Evolutionary conservation across 2,797 vertebrate species (phyloP).

Genomic region (Paguma larvata): DNA sequence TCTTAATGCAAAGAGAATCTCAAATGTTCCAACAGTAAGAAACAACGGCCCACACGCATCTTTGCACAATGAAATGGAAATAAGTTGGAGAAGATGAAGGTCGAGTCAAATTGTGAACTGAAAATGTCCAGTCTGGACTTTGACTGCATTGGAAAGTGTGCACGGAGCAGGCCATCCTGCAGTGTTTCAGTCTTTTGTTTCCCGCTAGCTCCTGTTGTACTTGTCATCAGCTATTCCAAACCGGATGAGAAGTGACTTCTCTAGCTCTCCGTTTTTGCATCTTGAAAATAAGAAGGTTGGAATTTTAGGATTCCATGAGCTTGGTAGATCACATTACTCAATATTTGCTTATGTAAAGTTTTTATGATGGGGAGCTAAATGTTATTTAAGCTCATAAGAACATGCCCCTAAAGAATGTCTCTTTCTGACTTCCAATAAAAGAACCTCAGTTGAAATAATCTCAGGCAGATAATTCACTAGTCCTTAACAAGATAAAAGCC

Average conservation of each 20-base stretch:
- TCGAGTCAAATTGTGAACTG: neutral
- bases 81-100: slow-evolving; percentile 1
- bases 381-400: neutral
- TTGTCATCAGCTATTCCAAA: neutral
- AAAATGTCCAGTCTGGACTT: neutral
- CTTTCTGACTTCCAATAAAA: neutral
- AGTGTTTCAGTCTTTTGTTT: neutral
- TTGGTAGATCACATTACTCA: neutral
- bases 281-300: neutral
- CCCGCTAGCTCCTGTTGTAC: neutral
- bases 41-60: neutral
- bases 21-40: neutral
- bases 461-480: neutral
- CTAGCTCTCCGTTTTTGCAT: neutral
- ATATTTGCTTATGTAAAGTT: neutral
- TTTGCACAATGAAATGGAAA: neutral
- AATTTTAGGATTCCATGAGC: neutral
- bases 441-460: neutral
- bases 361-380: neutral
- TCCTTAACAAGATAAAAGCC: neutral
- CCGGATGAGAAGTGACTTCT: neutral
- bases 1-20: neutral
- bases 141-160: neutral
- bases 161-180: neutral
- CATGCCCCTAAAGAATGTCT: neutral